A percentile compares a stretch with the other conserved stretches of the same genome.
Conservation (phyloP, 2,888 invertebrate species). For the Scrobipalpa costella region DNA sequence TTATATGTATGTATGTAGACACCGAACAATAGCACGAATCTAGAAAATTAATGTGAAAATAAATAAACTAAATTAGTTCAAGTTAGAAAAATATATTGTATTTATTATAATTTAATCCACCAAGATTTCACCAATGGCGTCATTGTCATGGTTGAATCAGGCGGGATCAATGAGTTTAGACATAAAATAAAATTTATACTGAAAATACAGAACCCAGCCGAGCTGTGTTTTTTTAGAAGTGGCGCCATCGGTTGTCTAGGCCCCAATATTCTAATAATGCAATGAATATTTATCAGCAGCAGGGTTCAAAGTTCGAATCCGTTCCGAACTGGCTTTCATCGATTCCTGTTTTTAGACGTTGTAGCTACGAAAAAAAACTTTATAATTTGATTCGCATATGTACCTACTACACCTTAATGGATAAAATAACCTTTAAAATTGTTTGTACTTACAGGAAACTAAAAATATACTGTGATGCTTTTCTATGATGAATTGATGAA, state of each 20-base stretch:
- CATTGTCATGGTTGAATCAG: not conserved
- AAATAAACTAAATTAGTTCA: too few species aligned
- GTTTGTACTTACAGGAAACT: too few species aligned
- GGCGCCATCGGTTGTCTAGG: not conserved
- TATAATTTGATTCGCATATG: too few species aligned
- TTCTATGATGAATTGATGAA: not conserved
- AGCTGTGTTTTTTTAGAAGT: not conserved
- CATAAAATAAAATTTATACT: not conserved
- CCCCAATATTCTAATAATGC: not conserved
- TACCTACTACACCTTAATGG: too few species aligned
- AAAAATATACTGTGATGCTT: not conserved
- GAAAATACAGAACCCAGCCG: not conserved
- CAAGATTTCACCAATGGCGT: not conserved
- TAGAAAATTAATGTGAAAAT: too few species aligned
- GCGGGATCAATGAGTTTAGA: not conserved
- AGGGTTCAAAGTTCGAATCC: slow-evolving; percentile 6
- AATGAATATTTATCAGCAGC: slow-evolving; percentile 7
- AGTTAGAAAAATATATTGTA: too few species aligned
- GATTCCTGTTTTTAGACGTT: not conserved
- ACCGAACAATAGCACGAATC: too few species aligned
- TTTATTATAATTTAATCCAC: too few species aligned
- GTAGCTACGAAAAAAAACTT: not conserved
- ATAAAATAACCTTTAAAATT: too few species aligned
- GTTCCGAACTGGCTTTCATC: not conserved
- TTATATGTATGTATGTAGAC: too few species aligned